Evolutionary conservation across 2,888 invertebrate species (phyloP).

Genomic region (Drosophila subquinaria): DNA sequence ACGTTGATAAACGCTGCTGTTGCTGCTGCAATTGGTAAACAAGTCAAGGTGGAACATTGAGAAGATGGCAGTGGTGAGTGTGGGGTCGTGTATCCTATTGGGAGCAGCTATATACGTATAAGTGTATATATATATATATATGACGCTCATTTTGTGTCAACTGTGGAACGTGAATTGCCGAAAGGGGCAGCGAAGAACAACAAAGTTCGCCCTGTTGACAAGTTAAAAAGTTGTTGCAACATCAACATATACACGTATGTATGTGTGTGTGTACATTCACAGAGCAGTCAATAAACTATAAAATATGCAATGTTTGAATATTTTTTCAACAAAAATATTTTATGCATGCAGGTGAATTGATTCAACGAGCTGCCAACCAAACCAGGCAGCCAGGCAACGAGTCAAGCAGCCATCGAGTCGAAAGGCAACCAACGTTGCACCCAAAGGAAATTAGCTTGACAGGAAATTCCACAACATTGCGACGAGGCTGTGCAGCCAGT

Average conservation of each 20-base stretch:
- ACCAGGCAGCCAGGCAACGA: constrained; percentile 37
- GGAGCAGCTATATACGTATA: constrained; percentile 48
- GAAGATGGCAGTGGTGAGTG: neutral
- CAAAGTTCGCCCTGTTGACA: constrained; percentile 40
- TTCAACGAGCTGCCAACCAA: constrained; percentile 71
- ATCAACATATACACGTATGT: constrained; percentile 6
- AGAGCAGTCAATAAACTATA: constrained; percentile 76
- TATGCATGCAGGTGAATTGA: constrained; percentile 80
- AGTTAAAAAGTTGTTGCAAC: constrained; percentile 31
- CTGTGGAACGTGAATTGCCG: constrained; percentile 63
- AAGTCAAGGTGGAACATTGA: constrained; percentile 68
- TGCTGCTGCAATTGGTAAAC: constrained; percentile 67
- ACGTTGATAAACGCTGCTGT: constrained; percentile 47
- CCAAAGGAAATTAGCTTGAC: constrained; percentile 83
- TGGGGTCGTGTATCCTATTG: constrained; percentile 40
- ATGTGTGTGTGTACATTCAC: neutral
- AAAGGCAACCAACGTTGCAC: constrained; percentile 58
- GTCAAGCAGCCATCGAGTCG: constrained; percentile 39
- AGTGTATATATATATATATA: constrained; percentile 1
- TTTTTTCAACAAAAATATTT: constrained; percentile 66
- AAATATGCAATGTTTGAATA: constrained; percentile 78
- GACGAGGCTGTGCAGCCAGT: constrained; percentile 52
- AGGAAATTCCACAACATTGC: constrained; percentile 79
- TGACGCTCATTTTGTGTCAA: constrained; percentile 75
- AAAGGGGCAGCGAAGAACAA: constrained; percentile 51